phyloP scores from a whole-genome alignment of 2,797 vertebrate genomes.

The Pseudopleuronectes americanus region DNA sequence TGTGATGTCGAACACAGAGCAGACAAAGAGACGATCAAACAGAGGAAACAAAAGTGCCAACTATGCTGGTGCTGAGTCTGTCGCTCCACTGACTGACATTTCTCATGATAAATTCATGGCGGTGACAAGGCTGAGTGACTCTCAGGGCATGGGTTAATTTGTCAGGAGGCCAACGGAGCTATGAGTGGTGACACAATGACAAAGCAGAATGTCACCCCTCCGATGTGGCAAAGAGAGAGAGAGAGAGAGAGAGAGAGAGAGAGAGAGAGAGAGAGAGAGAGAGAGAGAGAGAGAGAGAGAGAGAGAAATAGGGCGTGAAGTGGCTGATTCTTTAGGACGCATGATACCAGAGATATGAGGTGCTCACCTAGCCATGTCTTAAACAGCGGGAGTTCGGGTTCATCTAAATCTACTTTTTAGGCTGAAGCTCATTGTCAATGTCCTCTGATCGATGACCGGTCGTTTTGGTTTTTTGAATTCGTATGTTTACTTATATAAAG shows the following conservation, averaged over 20 bases:
- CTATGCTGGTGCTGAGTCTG: slow-evolving; percentile 49
- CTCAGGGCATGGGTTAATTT: slow-evolving; percentile 66
- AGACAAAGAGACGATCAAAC: slow-evolving; percentile 31
- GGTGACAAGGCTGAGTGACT: slow-evolving; percentile 75
- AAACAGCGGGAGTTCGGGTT: slow-evolving; percentile 35
- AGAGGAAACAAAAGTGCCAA: slow-evolving; percentile 22
- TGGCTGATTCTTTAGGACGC: slow-evolving; percentile 46
- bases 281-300: slow-evolving; percentile 15
- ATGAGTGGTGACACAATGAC: slow-evolving; percentile 62
- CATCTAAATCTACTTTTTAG: slow-evolving; percentile 52
- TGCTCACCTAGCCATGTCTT: slow-evolving; percentile 47
- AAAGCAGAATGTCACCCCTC: slow-evolving; percentile 72
- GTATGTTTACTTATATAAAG: background rate
- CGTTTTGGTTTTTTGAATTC: background rate
- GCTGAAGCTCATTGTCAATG: slow-evolving; percentile 28
- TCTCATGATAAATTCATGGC: slow-evolving; percentile 80
- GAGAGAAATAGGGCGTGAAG: slow-evolving; percentile 75
- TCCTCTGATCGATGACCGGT: slow-evolving; percentile 29
- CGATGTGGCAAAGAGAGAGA: slow-evolving; percentile 14
- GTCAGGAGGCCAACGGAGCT: slow-evolving; percentile 72
- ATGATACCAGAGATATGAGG: slow-evolving; percentile 36
- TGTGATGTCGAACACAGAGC: slow-evolving; percentile 21
- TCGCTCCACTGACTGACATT: slow-evolving; percentile 62
- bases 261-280: too few relatives aligned
- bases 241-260: too few relatives aligned